These are phyloP conservation scores for Hyla sarda DNA, from an alignment of 2,113 vertebrate species.

Conservation along the genomic window DNA sequence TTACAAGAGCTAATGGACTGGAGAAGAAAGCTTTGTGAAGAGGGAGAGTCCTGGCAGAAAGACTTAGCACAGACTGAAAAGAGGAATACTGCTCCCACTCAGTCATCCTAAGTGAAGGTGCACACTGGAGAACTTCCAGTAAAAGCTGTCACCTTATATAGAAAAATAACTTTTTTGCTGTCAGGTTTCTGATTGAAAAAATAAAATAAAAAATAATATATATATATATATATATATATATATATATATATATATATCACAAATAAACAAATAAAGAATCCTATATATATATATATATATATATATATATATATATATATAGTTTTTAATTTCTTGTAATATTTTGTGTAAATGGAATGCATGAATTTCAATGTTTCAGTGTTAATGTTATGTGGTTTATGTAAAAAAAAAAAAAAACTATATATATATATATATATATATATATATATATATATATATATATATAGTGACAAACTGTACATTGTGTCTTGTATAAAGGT, in stretches of 20 bases:
- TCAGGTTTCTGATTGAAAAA: slow-evolving; percentile 52
- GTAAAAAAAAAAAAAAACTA: neutral
- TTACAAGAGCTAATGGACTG: slow-evolving; percentile 85
- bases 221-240: slow-evolving; percentile 60
- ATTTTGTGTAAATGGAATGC: slow-evolving; percentile 40
- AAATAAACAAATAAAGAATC: no score
- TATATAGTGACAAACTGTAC: slow-evolving; percentile 26
- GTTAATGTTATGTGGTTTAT: slow-evolving; percentile 40
- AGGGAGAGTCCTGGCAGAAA: slow-evolving; percentile 75
- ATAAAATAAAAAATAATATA: slow-evolving; percentile 65
- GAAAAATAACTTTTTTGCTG: slow-evolving; percentile 59
- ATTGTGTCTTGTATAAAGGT: neutral
- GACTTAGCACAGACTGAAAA: slow-evolving; percentile 71
- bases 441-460: slow-evolving; percentile 15
- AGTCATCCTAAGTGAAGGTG: slow-evolving; percentile 80
- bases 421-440: no score
- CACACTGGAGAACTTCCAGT: neutral
- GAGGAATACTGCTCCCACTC: slow-evolving; percentile 72
- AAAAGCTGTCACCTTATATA: slow-evolving; percentile 63
- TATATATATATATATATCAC: no score
- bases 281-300: slow-evolving; percentile 67
- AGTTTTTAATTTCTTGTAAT: slow-evolving; percentile 27
- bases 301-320: no score
- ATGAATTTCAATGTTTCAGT: slow-evolving; percentile 36
- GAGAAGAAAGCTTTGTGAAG: slow-evolving; percentile 85